phyloP scores from a whole-genome alignment of 2,113 vertebrate genomes.

The Syrrhaptes paradoxus region DNA sequence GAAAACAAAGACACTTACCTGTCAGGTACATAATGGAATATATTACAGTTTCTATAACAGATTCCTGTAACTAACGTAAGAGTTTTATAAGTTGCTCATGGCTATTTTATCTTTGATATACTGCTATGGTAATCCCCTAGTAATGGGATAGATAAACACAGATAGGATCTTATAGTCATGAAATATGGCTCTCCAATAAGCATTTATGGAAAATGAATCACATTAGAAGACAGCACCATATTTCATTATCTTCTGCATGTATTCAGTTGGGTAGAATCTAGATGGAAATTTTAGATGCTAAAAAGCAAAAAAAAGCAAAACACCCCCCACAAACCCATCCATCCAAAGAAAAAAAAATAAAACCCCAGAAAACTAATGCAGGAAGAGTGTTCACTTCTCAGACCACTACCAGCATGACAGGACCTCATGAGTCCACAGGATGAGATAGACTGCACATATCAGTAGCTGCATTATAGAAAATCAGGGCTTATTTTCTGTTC shows the following conservation, averaged over 20 bases:
- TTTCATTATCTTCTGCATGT: background rate
- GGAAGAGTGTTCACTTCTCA: background rate
- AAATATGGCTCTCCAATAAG: constrained; percentile 30
- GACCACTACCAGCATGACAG: background rate
- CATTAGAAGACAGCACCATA: background rate
- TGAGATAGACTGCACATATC: background rate
- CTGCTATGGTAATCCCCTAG: background rate
- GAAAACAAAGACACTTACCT: background rate
- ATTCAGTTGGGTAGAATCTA: background rate
- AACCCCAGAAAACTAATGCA: background rate
- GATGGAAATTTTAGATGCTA: background rate
- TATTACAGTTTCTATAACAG: background rate
- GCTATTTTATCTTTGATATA: background rate
- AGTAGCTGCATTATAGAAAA: background rate
- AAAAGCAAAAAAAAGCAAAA: background rate
- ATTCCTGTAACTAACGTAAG: background rate
- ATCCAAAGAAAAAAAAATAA: fast-evolving
- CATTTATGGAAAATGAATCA: constrained; percentile 3
- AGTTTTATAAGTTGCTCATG: background rate
- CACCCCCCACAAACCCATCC: fast-evolving
- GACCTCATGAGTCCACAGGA: background rate
- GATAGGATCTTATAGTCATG: background rate
- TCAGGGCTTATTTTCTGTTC: background rate
- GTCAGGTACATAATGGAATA: background rate
- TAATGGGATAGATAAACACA: constrained; percentile 29